Evolutionary conservation across 2,797 vertebrate genomes (phyloP).

Genomic region (Gymnothorax reevesii): DNA sequence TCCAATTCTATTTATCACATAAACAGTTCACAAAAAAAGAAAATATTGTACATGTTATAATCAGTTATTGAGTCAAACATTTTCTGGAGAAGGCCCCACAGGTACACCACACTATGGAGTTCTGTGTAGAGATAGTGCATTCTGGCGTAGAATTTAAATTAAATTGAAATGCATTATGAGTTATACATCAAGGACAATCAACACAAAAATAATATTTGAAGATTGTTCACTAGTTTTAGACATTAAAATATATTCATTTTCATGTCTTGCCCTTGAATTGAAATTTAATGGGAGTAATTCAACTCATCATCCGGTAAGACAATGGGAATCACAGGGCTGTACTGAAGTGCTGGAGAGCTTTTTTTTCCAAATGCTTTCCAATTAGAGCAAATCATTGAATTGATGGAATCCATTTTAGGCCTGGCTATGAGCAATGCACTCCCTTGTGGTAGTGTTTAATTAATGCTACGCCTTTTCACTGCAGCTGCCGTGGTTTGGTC

Average conservation of each 20-base stretch:
- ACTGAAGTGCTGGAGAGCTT: neutral
- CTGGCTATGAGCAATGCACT: neutral
- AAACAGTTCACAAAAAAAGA: neutral
- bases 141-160: neutral
- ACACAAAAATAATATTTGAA: neutral
- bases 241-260: neutral
- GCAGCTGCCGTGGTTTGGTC: neutral
- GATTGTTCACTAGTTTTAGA: neutral
- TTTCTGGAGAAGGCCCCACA: neutral
- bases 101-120: neutral
- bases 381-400: neutral
- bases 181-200: neutral
- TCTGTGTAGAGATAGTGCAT: neutral
- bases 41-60: neutral
- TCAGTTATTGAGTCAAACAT: neutral
- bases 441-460: constrained; percentile 4
- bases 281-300: constrained; percentile 11
- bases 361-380: constrained; percentile 10
- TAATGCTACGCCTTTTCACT: constrained; percentile 9
- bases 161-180: neutral
- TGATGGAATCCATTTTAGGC: constrained; percentile 20
- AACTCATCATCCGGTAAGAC: neutral
- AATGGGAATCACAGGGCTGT: constrained; percentile 9
- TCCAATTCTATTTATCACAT: neutral
- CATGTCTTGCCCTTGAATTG: constrained; percentile 7